These are phyloP conservation scores for Lycaena phlaeas DNA, from an alignment of 2,888 invertebrate species.

Conservation along the genomic window DNA sequence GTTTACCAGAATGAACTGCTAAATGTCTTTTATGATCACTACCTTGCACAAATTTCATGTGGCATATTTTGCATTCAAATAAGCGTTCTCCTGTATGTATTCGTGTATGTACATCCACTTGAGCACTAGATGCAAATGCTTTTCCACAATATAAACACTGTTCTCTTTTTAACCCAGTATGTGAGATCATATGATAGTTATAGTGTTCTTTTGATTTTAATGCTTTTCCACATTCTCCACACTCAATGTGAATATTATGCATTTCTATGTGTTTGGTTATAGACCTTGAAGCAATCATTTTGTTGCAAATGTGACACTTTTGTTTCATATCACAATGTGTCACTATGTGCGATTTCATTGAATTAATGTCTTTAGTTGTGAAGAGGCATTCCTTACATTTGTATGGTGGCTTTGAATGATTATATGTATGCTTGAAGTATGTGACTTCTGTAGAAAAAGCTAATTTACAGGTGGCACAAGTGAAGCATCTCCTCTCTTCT, in stretches of 20 bases:
- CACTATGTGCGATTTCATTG: neutral
- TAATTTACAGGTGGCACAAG: neutral
- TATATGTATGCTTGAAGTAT: neutral
- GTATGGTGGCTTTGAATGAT: conserved; percentile 1
- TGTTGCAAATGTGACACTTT: neutral
- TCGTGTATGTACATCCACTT: neutral
- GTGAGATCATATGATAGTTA: conserved; percentile 22
- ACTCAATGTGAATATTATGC: neutral
- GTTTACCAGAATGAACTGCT: neutral
- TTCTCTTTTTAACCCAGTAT: conserved; percentile 25
- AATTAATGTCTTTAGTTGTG: neutral
- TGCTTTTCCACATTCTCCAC: neutral
- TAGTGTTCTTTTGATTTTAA: neutral
- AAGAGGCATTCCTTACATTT: neutral
- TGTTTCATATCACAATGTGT: neutral
- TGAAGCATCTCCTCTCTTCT: neutral
- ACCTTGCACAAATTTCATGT: neutral
- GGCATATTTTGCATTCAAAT: neutral
- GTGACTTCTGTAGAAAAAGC: neutral
- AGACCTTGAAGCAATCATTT: neutral
- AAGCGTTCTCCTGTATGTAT: neutral
- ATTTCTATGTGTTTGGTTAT: neutral
- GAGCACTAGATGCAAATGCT: conserved; percentile 17
- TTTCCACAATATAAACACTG: conserved; percentile 32
- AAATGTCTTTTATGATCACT: neutral